Conservation (phyloP, 2,888 invertebrate species). For the Eulithis prunata region DNA sequence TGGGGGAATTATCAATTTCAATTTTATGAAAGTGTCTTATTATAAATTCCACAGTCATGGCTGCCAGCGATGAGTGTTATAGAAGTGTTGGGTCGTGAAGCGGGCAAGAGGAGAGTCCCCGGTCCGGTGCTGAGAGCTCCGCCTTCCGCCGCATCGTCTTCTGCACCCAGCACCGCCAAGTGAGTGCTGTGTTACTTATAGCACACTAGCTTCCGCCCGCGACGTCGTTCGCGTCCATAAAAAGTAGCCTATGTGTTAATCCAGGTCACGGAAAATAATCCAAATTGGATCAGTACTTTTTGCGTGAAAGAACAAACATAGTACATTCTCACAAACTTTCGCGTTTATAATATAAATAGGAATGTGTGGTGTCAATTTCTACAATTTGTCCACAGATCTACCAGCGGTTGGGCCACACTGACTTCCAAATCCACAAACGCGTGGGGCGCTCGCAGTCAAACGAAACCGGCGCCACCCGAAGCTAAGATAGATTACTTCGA, state of each 20-base stretch:
- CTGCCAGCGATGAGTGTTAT: slow-evolving; percentile 93
- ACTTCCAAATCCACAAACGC: slow-evolving; percentile 73
- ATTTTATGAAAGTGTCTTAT: background rate
- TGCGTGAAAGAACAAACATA: too few relatives aligned
- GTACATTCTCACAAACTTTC: too few relatives aligned
- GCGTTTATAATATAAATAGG: too few relatives aligned
- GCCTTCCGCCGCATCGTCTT: slow-evolving; percentile 38
- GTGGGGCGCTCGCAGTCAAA: slow-evolving; percentile 73
- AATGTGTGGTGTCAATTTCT: too few relatives aligned
- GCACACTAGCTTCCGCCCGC: too few relatives aligned
- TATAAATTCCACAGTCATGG: slow-evolving; percentile 87
- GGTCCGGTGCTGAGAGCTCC: slow-evolving; percentile 85
- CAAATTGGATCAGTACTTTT: too few relatives aligned
- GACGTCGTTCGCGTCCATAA: too few relatives aligned
- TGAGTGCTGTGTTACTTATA: slow-evolving; percentile 30
- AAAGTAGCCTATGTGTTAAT: too few relatives aligned
- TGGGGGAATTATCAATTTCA: too few relatives aligned
- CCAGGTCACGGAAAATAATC: too few relatives aligned
- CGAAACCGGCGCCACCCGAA: slow-evolving; percentile 44
- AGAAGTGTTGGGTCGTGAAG: slow-evolving; percentile 92
- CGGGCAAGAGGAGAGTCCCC: slow-evolving; percentile 90
- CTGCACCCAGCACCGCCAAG: slow-evolving; percentile 35
- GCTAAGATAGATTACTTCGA: slow-evolving; percentile 80
- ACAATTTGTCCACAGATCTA: slow-evolving; percentile 44
- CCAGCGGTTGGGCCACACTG: slow-evolving; percentile 75